Base-by-base conservation (phyloP, 2,888 invertebrate genomes). In the Melanostoma scalare region DNA sequence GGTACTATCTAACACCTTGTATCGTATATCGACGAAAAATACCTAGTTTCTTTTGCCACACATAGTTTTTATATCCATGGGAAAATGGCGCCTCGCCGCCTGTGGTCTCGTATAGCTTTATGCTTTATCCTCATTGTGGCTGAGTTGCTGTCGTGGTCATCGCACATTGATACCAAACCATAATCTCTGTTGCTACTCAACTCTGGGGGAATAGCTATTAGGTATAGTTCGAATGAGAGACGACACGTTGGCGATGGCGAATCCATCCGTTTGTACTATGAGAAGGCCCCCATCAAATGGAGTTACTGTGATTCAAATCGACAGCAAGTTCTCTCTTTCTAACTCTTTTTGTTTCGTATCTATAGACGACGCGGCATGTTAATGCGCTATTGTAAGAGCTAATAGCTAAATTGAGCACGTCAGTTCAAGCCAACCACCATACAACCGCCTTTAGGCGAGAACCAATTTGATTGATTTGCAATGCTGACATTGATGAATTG, bases 401-500 rank as follows among this genome's bases (percentile, higher is more conserved):
- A 84, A 84, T 84, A 84, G 79, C 75, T 79, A 75, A 79, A 84
- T 79, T 84, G 84, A 84, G 71, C 55, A 38, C 48, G 50, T 44
- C 53, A 55, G 74, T 20, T 20, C 74, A 79, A 82, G 68, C 73
- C 78, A 74, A 20, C 77, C 73, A 63, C 67, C 68, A 68, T 38
- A 33, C 35, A 48, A 74, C 82, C 69, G 84, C 84, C 84, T 67
- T 75, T 71, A 79, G 84, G 84, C 84, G 84, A 79, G 79, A 84
- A 84, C 69, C 84, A 58, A 79, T 75, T 84, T 84, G 84, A 84
- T 84, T 84, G 84, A 84, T 84, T 84, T 68, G 60, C 67, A 44
- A 67, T 75, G 4, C 74, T 75, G 84, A 84, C 84, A 84, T 79
- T 84, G 84, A 84, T 84, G 74, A 40, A 84, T 84, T 74, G 84